Evolutionary conservation across 2,797 vertebrate genomes (phyloP).

Genomic region (Pterois miles): DNA sequence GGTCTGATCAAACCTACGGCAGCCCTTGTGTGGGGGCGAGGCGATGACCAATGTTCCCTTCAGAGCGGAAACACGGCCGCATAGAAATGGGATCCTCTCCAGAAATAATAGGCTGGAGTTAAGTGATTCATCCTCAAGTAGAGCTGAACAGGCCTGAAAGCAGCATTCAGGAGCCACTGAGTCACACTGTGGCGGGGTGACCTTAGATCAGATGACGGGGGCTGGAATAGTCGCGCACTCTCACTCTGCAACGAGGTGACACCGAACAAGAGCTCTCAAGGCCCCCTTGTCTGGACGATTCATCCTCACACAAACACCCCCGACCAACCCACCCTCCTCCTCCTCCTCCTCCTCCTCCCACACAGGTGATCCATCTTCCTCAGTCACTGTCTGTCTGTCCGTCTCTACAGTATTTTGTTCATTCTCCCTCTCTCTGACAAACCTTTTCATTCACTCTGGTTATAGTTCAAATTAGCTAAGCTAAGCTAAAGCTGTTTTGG

Average conservation of each 20-base stretch:
- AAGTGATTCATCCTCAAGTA: conserved; percentile 70
- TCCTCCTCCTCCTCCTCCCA: conserved; percentile 32
- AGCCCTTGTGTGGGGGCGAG: conserved; percentile 58
- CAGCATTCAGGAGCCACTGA: conserved; percentile 70
- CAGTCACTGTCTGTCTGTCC: conserved; percentile 24
- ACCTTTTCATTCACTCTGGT: conserved; percentile 18
- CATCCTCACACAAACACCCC: conserved; percentile 24
- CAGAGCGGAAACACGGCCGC: conserved; percentile 43
- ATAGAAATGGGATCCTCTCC: conserved; percentile 68
- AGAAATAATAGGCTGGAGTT: conserved; percentile 69
- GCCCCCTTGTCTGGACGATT: conserved; percentile 59
- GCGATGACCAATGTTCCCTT: conserved; percentile 62
- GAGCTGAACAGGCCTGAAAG: conserved; percentile 61
- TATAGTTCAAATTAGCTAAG: not conserved
- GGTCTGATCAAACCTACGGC: conserved; percentile 48
- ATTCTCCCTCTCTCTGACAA: conserved; percentile 10
- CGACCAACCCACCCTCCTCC: not conserved
- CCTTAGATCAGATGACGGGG: conserved; percentile 73
- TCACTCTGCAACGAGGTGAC: conserved; percentile 60
- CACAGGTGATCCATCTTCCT: conserved; percentile 54
- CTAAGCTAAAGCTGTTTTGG: not conserved
- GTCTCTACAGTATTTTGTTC: conserved; percentile 17
- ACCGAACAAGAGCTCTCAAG: conserved; percentile 67
- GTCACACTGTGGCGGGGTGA: conserved; percentile 67
- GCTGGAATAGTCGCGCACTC: conserved; percentile 48